Evolutionary conservation across 2,797 vertebrate genomes (phyloP).

Genomic region (Sarcoramphus papa): DNA sequence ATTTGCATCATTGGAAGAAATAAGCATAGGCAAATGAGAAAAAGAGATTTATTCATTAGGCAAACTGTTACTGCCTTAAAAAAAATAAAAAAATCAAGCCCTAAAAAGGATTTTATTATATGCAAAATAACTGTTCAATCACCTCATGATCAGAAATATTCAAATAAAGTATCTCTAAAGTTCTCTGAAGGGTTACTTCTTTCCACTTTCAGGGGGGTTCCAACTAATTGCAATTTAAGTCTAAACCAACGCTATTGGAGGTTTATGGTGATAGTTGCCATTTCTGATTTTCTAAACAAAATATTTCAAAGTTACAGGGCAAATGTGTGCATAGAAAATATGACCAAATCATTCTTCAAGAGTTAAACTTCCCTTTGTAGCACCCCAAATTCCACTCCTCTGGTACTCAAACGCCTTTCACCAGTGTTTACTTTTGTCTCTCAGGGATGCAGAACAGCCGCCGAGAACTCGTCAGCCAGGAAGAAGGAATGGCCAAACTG

Average conservation of each 20-base stretch:
- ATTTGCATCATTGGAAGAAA: neutral
- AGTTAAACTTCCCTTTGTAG: neutral
- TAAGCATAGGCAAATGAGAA: neutral
- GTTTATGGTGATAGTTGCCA: neutral
- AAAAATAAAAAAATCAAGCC: neutral
- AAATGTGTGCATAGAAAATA: neutral
- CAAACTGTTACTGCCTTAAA: neutral
- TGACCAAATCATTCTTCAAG: neutral
- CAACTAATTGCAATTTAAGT: neutral
- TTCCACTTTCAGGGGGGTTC: neutral
- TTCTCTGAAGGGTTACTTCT: neutral
- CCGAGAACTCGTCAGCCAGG: neutral
- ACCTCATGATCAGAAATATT: neutral
- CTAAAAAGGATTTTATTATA: neutral
- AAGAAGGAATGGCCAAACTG: too few relatives aligned
- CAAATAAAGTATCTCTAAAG: neutral
- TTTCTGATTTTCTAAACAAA: neutral
- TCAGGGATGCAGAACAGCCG: neutral
- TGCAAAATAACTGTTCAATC: neutral
- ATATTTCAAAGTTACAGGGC: neutral
- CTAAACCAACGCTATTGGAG: neutral
- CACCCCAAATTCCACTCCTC: neutral
- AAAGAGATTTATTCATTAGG: neutral
- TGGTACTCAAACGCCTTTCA: neutral
- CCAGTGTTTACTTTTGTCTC: neutral